These are phyloP conservation scores for Spialia ferax DNA, from an alignment of 2,888 invertebrate genomes.

Conservation along the genomic window DNA sequence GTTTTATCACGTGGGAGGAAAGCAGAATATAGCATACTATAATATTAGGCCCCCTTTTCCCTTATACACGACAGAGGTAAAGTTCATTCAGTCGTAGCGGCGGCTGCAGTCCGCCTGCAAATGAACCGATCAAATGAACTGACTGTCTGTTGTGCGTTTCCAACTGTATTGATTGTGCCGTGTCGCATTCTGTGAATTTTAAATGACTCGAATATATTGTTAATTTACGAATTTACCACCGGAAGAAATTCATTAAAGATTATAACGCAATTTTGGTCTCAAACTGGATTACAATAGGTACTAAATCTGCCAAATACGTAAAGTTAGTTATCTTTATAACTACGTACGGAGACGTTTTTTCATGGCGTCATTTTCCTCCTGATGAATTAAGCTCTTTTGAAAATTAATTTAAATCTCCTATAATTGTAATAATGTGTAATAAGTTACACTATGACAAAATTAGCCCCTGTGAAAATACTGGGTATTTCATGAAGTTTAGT, in stretches of 20 bases:
- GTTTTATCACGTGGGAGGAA: too few relatives aligned
- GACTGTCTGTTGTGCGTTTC: slow-evolving; percentile 59
- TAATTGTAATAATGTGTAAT: too few relatives aligned
- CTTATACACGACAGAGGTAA: slow-evolving; percentile 67
- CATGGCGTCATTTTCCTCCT: too few relatives aligned
- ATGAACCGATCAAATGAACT: slow-evolving; percentile 65
- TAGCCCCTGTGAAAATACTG: too few relatives aligned
- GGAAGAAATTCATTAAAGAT: background rate
- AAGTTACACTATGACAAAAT: too few relatives aligned
- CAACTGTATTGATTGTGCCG: slow-evolving; percentile 28
- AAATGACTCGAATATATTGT: background rate
- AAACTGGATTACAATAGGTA: background rate
- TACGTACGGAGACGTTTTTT: too few relatives aligned
- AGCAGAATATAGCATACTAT: background rate
- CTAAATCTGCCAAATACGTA: too few relatives aligned
- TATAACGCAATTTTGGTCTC: background rate
- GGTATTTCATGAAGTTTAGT: too few relatives aligned
- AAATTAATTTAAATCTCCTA: too few relatives aligned
- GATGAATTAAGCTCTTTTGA: too few relatives aligned
- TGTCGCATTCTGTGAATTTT: background rate
- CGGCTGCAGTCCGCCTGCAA: slow-evolving; percentile 57
- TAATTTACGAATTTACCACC: background rate
- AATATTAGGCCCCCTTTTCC: slow-evolving; percentile 42
- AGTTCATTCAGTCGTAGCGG: slow-evolving; percentile 65
- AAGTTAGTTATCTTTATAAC: too few relatives aligned